These are phyloP conservation scores for Bombus ignitus DNA, from an alignment of 1,140 invertebrate species.

Conservation along the genomic window DNA sequence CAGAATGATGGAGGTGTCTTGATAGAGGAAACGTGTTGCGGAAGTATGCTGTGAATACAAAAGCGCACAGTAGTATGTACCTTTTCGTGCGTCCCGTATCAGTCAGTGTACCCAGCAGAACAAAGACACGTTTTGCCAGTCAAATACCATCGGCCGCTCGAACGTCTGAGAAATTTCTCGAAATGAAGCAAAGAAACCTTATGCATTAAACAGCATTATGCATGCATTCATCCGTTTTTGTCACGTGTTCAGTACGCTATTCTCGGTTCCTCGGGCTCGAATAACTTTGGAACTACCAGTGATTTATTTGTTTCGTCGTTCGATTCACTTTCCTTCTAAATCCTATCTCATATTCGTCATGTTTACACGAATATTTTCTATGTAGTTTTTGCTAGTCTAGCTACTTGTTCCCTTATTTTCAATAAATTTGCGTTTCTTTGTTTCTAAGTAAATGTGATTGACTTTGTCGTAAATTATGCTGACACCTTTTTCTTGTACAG, in stretches of 20 bases:
- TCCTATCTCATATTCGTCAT: background rate
- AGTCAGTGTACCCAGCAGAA: background rate
- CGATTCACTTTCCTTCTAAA: background rate
- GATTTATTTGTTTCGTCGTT: background rate
- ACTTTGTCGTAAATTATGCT: no score
- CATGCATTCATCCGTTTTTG: background rate
- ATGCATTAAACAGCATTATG: no score
- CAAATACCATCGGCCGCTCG: conserved; percentile 32
- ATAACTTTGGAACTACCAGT: background rate
- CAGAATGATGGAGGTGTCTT: conserved; percentile 38
- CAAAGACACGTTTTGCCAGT: conserved; percentile 29
- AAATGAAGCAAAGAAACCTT: conserved; percentile 13
- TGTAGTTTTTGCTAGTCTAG: background rate
- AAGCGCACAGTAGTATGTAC: conserved; percentile 14
- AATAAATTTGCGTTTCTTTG: background rate
- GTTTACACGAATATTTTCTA: background rate
- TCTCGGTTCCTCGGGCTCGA: background rate
- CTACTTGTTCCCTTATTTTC: background rate
- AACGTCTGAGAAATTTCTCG: background rate
- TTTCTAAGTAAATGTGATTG: background rate
- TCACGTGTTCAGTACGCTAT: background rate
- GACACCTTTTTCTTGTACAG: background rate
- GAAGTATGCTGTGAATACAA: conserved; percentile 65
- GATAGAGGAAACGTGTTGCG: conserved; percentile 73
- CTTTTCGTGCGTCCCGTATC: background rate